phyloP scores from a whole-genome alignment of 2,888 invertebrate genomes.

The Rosalia funebris region DNA sequence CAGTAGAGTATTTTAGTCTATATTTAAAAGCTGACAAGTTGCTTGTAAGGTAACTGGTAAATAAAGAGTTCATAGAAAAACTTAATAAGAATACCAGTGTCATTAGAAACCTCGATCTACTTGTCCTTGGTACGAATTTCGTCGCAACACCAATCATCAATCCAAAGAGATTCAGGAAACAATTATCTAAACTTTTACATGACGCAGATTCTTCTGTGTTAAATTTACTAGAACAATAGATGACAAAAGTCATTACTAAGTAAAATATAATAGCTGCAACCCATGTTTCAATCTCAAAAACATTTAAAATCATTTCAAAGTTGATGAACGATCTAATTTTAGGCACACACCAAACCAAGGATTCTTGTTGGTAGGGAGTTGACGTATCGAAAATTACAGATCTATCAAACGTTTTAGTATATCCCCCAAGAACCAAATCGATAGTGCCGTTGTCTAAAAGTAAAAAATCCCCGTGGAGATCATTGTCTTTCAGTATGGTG shows the following conservation, averaged over 20 bases:
- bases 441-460: constrained; percentile 18
- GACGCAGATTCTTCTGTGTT: constrained; percentile 3
- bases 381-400: constrained; percentile 3
- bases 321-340: constrained; percentile 8
- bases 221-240: constrained; percentile 21
- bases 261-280: constrained; percentile 4
- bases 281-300: constrained; percentile 8
- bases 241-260: constrained; percentile 4
- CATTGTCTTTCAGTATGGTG: neutral
- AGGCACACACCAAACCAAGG: constrained; percentile 32
- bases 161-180: constrained; percentile 13
- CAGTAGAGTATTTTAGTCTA: neutral
- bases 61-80: neutral
- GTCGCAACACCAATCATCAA: constrained; percentile 4
- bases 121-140: constrained; percentile 15
- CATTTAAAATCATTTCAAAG: constrained; percentile 21
- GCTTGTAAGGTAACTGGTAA: constrained; percentile 23
- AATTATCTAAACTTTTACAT: constrained; percentile 19
- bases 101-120: constrained; percentile 24
- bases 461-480: neutral
- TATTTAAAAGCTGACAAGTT: neutral
- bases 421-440: constrained; percentile 33
- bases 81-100: constrained; percentile 20
- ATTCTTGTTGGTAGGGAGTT: constrained; percentile 22
- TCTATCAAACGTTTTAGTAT: constrained; percentile 8